Conservation (phyloP, 2,888 invertebrate genomes). For the Habrosyne pyritoides region DNA sequence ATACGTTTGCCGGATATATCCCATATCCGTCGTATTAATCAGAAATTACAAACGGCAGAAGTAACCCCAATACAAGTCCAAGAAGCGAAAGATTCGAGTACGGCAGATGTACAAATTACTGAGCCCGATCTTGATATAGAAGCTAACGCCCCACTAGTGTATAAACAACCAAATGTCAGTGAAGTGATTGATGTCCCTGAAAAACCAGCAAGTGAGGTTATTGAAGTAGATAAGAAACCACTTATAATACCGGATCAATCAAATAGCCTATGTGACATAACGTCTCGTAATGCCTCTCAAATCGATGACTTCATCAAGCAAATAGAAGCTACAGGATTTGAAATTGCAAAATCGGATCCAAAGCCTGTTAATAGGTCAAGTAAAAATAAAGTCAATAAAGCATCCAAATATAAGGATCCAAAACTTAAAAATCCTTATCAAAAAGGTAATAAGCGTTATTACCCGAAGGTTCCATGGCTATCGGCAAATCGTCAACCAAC, state of each 20-base stretch:
- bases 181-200: not conserved
- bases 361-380: not conserved
- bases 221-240: not conserved
- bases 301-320: not conserved
- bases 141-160: not conserved
- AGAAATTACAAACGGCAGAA: constrained; percentile 64
- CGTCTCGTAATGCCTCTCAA: not conserved
- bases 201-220: not conserved
- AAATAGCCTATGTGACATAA: not conserved
- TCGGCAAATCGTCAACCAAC: constrained; percentile 15
- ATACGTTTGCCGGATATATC: constrained; percentile 62
- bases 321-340: constrained; percentile 15
- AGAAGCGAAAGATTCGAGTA: constrained; percentile 8
- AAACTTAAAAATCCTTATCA: not conserved
- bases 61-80: constrained; percentile 56
- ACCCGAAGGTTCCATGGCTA: not conserved
- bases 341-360: constrained; percentile 15
- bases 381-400: not conserved
- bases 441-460: not conserved
- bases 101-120: not conserved
- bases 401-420: not conserved
- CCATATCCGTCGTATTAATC: constrained; percentile 60
- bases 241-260: not conserved
- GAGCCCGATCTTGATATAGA: not conserved
- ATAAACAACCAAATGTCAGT: not conserved